Evolutionary conservation across 2,888 invertebrate species (phyloP).

Genomic region (Leptopilina syphax): DNA sequence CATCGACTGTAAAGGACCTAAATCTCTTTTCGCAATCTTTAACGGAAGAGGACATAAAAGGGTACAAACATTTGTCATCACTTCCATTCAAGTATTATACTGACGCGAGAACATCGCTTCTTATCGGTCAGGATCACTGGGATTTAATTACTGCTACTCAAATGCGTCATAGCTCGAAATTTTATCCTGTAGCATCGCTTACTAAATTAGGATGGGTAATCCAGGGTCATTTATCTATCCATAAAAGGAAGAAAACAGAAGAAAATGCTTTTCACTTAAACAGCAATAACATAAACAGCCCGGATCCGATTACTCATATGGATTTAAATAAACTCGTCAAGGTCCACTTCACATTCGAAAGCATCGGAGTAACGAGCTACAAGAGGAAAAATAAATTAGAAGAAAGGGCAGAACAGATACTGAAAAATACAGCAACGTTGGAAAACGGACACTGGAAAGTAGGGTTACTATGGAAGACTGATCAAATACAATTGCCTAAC

Average conservation of each 20-base stretch:
- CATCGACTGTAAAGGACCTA: not conserved
- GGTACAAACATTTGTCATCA: not conserved
- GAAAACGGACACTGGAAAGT: conserved; percentile 37
- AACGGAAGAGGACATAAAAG: not conserved
- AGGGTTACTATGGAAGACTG: conserved; percentile 46
- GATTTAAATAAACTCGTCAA: conserved; percentile 10
- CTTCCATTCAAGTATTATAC: not conserved
- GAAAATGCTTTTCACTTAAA: not conserved
- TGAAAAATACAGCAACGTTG: not conserved
- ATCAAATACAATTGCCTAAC: not conserved
- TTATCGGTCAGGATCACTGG: conserved; percentile 47
- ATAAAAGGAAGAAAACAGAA: not conserved
- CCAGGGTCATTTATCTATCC: conserved; percentile 1
- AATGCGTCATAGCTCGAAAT: not conserved
- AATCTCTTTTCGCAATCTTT: conserved; percentile 2
- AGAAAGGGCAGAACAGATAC: conserved; percentile 18
- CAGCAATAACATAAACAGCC: not conserved
- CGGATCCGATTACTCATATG: not conserved
- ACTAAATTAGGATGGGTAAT: conserved; percentile 40
- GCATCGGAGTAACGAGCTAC: conserved; percentile 9
- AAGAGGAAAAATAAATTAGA: conserved; percentile 15
- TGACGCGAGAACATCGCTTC: not conserved
- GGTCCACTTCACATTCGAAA: conserved; percentile 25
- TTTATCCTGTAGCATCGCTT: not conserved
- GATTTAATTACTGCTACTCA: conserved; percentile 33